Evolutionary conservation across 2,888 invertebrate genomes (phyloP).

Genomic region (Pyrgus malvae): DNA sequence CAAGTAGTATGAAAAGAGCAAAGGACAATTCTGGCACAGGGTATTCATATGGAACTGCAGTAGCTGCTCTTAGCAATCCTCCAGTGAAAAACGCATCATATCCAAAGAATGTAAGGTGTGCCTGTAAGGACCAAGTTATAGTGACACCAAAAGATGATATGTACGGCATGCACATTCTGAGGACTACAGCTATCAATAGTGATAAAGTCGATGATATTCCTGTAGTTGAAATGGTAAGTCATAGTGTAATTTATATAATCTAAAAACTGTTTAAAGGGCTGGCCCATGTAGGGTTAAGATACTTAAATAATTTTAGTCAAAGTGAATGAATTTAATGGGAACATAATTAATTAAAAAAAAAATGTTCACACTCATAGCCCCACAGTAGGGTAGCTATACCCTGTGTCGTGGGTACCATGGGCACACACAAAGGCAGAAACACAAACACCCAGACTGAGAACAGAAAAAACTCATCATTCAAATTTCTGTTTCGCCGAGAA

Average conservation of each 20-base stretch:
- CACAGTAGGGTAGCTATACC: too few species aligned
- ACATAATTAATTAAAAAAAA: too few species aligned
- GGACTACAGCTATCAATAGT: conserved; percentile 68
- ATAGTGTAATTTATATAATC: background rate
- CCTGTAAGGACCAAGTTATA: conserved; percentile 52
- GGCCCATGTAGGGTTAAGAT: too few species aligned
- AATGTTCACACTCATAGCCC: too few species aligned
- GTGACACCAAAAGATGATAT: conserved; percentile 46
- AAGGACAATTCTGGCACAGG: conserved; percentile 72
- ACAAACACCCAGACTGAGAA: too few species aligned
- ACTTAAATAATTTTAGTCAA: too few species aligned
- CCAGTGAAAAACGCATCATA: conserved; percentile 43
- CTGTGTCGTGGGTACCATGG: too few species aligned
- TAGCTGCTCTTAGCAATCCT: conserved; percentile 52
- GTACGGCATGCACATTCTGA: conserved; percentile 53
- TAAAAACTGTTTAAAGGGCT: too few species aligned
- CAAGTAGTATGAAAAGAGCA: conserved; percentile 61
- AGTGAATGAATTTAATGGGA: too few species aligned
- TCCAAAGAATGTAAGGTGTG: conserved; percentile 43
- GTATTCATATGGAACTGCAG: conserved; percentile 67
- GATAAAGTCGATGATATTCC: conserved; percentile 51
- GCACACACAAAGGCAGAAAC: too few species aligned
- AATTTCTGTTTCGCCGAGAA: too few species aligned
- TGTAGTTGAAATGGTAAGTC: conserved; percentile 54
- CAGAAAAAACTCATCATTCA: too few species aligned